These are phyloP conservation scores for Mythimna albipuncta DNA, from an alignment of 2,888 invertebrate genomes.

Conservation along the genomic window DNA sequence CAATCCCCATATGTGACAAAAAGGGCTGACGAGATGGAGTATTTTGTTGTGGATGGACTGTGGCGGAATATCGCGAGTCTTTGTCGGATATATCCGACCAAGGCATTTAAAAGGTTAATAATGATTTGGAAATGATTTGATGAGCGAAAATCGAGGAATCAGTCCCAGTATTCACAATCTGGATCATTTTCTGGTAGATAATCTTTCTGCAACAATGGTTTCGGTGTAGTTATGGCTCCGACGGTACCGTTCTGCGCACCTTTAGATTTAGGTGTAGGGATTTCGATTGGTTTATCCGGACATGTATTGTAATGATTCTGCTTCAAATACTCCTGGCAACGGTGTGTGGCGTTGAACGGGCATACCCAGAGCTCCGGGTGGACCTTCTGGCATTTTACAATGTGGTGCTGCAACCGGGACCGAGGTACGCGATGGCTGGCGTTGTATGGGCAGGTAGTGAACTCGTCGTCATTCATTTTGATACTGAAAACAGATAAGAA, in stretches of 20 bases:
- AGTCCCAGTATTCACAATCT: constrained; percentile 77
- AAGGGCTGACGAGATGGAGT: no score
- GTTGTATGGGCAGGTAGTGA: constrained; percentile 90
- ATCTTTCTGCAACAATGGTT: constrained; percentile 66
- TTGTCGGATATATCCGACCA: no score
- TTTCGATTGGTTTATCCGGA: neutral
- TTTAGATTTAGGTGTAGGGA: neutral
- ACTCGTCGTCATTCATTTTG: constrained; percentile 68
- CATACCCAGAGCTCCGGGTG: constrained; percentile 85
- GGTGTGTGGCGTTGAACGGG: constrained; percentile 90
- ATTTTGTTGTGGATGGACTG: no score
- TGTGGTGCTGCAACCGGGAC: constrained; percentile 88
- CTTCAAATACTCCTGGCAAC: constrained; percentile 72
- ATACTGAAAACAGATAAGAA: constrained; percentile 35
- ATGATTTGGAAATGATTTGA: neutral
- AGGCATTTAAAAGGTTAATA: no score
- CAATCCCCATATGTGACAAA: no score
- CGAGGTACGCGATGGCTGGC: constrained; percentile 85
- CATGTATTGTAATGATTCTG: constrained; percentile 33
- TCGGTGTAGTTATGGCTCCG: constrained; percentile 59
- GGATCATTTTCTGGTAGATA: constrained; percentile 73
- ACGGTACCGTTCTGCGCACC: neutral
- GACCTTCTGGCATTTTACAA: constrained; percentile 89
- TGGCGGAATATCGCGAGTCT: no score
- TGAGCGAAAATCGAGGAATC: neutral